Conservation (phyloP, 2,113 vertebrate species). For the Martes martes region DNA sequence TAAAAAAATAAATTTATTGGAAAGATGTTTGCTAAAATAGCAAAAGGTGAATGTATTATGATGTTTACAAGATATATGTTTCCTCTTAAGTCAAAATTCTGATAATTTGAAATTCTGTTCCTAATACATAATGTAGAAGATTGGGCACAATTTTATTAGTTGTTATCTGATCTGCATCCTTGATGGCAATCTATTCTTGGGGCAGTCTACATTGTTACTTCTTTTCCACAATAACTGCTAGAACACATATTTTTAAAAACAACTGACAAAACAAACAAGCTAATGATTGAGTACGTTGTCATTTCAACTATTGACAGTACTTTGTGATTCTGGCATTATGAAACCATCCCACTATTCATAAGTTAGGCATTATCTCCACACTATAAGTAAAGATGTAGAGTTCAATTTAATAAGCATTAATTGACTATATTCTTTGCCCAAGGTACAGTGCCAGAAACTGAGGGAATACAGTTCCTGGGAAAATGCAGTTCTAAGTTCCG, state of each 20-base stretch:
- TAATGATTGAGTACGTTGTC: background rate
- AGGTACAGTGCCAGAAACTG: background rate
- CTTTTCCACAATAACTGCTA: background rate
- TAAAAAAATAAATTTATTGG: background rate
- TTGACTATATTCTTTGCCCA: background rate
- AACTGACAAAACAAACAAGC: background rate
- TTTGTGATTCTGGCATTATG: background rate
- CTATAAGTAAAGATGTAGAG: slow-evolving; percentile 35
- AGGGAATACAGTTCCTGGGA: background rate
- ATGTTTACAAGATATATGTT: background rate
- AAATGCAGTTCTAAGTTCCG: background rate
- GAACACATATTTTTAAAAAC: background rate
- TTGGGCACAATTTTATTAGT: background rate
- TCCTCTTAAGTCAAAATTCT: background rate
- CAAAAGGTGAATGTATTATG: background rate
- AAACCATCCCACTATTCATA: slow-evolving; percentile 21
- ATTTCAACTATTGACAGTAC: background rate
- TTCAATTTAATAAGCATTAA: background rate
- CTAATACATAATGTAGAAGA: background rate
- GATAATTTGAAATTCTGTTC: background rate
- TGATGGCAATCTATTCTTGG: background rate
- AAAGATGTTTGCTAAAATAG: background rate
- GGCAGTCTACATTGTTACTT: background rate
- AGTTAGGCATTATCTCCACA: background rate
- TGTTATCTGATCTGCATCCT: background rate